phyloP scores from a whole-genome alignment of 1,140 invertebrate species.

The Heliconius hermathena region DNA sequence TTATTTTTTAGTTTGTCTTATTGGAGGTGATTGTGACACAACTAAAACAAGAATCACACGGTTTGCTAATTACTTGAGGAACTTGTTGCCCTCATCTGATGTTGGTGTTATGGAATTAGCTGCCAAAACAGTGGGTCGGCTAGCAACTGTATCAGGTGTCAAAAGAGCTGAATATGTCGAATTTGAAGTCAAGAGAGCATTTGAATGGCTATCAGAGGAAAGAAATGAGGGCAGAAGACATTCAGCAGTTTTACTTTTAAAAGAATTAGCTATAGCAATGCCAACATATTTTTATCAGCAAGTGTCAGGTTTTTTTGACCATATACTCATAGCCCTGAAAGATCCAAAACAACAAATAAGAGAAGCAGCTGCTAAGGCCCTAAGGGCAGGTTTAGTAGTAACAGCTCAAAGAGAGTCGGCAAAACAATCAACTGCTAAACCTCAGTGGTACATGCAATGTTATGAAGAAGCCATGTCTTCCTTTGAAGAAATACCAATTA shows the following conservation, averaged over 20 bases:
- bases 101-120: conserved; percentile 96
- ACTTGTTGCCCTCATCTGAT: conserved; percentile 94
- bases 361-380: conserved; percentile 95
- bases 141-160: conserved; percentile 95
- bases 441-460: conserved; percentile 95
- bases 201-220: conserved; percentile 96
- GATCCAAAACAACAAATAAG: conserved; percentile 96
- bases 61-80: conserved; percentile 96
- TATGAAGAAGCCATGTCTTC: conserved; percentile 93
- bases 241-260: conserved; percentile 94
- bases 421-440: conserved; percentile 93
- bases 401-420: conserved; percentile 96
- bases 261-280: conserved; percentile 96
- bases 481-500: conserved; percentile 87
- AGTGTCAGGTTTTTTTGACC: conserved; percentile 97
- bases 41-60: conserved; percentile 94
- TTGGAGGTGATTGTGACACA: conserved; percentile 96
- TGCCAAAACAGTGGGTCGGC: conserved; percentile 95
- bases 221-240: conserved; percentile 94
- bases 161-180: conserved; percentile 97
- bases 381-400: conserved; percentile 95
- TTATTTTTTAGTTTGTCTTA: conserved; percentile 89
- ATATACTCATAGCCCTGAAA: conserved; percentile 95
- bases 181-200: conserved; percentile 94
- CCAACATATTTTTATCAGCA: conserved; percentile 99